These are phyloP conservation scores for Hipparchia semele DNA, from an alignment of 2,888 invertebrate genomes.

Conservation along the genomic window DNA sequence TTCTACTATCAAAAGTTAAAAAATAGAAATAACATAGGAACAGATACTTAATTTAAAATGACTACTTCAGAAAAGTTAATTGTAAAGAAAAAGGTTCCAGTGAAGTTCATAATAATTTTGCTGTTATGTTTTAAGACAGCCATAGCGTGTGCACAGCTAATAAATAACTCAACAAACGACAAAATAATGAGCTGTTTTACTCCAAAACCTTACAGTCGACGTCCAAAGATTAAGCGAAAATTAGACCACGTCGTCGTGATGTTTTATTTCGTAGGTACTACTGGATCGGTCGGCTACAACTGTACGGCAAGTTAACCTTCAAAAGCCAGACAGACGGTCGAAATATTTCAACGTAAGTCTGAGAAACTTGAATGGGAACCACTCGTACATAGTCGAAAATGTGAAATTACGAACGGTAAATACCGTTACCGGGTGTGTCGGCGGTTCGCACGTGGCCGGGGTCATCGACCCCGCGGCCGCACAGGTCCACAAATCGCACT, in stretches of 20 bases:
- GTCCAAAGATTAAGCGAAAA: neutral
- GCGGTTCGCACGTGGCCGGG: slow-evolving; percentile 64
- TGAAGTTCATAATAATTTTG: too few relatives aligned
- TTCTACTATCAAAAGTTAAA: too few relatives aligned
- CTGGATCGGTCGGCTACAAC: neutral
- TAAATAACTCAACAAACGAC: too few relatives aligned
- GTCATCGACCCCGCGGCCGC: slow-evolving; percentile 62
- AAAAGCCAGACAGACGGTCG: slow-evolving; percentile 12
- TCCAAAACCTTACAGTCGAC: too few relatives aligned
- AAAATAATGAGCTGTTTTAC: too few relatives aligned
- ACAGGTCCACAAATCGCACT: slow-evolving; percentile 44
- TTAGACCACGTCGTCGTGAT: neutral
- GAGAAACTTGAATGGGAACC: slow-evolving; percentile 33
- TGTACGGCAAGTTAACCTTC: neutral
- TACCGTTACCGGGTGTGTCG: slow-evolving; percentile 67
- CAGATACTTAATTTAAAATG: too few relatives aligned
- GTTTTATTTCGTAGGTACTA: neutral
- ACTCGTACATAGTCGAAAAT: slow-evolving; percentile 41
- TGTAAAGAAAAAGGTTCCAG: too few relatives aligned
- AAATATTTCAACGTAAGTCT: slow-evolving; percentile 25
- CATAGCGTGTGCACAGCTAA: too few relatives aligned
- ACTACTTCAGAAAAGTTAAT: too few relatives aligned
- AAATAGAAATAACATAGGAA: too few relatives aligned
- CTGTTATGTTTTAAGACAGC: too few relatives aligned
- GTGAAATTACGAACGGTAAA: slow-evolving; percentile 51